These are phyloP conservation scores for Pseudobourletiella spinata DNA, from an alignment of 1,140 invertebrate species.

Conservation along the genomic window DNA sequence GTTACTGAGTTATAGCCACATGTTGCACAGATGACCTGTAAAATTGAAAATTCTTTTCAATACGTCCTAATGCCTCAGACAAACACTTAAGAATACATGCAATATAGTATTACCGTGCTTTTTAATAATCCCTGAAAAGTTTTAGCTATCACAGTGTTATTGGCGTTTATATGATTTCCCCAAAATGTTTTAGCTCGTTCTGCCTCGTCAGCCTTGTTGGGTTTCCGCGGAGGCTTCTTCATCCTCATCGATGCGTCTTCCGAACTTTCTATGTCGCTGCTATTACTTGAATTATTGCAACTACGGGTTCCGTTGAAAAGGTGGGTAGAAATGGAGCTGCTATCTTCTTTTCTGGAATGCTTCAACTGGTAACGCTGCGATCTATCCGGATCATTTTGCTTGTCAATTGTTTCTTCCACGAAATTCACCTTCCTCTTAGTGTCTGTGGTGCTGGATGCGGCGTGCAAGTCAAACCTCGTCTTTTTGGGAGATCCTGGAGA, in stretches of 20 bases:
- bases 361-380: neutral
- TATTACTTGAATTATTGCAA: too few species aligned
- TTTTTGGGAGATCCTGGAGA: neutral
- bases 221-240: neutral
- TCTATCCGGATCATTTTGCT: neutral
- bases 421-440: neutral
- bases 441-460: neutral
- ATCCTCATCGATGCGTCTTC: too few species aligned
- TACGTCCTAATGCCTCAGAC: too few species aligned
- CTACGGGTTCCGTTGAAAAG: too few species aligned
- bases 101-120: constrained; percentile 49
- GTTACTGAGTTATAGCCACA: constrained; percentile 60
- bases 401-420: neutral
- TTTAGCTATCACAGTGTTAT: constrained; percentile 57
- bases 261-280: too few species aligned
- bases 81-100: too few species aligned
- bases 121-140: constrained; percentile 53
- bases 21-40: constrained; percentile 56
- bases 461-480: neutral
- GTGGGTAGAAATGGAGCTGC: too few species aligned
- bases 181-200: constrained; percentile 52
- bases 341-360: too few species aligned
- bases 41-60: too few species aligned
- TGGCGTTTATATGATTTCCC: constrained; percentile 51
- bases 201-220: neutral